Evolutionary conservation across 2,113 vertebrate species (phyloP), one percentile per base, ranked within the genome.

Genomic region (Albula goreensis): DNA sequence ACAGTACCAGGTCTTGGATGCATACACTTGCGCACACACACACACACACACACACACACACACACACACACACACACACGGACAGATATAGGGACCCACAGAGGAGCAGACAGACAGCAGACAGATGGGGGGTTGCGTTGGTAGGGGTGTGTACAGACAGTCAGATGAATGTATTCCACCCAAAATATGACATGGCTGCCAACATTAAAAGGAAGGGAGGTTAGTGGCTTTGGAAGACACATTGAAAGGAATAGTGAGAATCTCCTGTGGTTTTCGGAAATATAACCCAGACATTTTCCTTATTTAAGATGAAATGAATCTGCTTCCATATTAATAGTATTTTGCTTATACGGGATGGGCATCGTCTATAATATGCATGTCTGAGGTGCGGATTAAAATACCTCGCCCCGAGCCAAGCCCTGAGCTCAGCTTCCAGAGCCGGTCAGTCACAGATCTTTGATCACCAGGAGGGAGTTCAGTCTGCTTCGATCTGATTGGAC

Each of bases 281-380:
- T 83, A 84, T 89, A 90, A 90, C 91, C 90, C 89, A 81, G 56
- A 85, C 87, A 84, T 87, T 90, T 87, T 89, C 83, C 51, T 57
- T 86, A 70, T 86, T 88, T 93, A 82, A 91, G 92, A 93, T 93
- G 92, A 92, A 82, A 83, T 82, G 82, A 89, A 3, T 5, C 89
- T 91, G 89, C 87, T 88, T 86, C 88, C 78, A 81, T 89, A 88
- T 90, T 92, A 89, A 92, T 90, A 80, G 70, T 87, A 83, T 89
- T 91, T 90, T 91, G 88, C 87, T 93, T 89, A 91, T 83, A 81
- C 57, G 52, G 77, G 82, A 87, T 56, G 31, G 79, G 82, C 82
- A 79, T 63, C 85, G 78, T 70, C 15, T 81, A 49, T n/a, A 49
- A 85, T 19, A 83, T 83, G 81, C 82, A 41, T 80, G 81, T 85